Evolutionary conservation across 2,797 vertebrate genomes (phyloP).

Genomic region (Oceanodroma leucorhoa): DNA sequence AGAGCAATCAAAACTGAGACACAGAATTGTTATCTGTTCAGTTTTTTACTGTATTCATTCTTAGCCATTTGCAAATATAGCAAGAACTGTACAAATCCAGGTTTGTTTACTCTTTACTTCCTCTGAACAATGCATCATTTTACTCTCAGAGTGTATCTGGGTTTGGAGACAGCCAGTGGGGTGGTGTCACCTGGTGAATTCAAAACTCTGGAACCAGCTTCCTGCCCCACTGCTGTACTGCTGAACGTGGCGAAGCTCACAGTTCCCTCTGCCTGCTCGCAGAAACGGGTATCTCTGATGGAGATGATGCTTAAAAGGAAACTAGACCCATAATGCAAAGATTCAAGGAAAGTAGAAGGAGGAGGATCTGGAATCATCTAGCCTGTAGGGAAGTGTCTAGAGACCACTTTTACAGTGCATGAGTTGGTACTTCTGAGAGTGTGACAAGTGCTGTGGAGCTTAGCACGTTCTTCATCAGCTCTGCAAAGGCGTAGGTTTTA

Average conservation of each 20-base stretch:
- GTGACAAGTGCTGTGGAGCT: background rate
- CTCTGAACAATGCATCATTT: background rate
- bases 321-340: background rate
- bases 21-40: background rate
- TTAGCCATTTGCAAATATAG: background rate
- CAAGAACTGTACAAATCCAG: background rate
- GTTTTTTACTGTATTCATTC: background rate
- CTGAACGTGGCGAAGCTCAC: rapidly evolving
- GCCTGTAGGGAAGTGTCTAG: background rate
- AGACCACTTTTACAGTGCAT: background rate
- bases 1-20: background rate
- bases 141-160: background rate
- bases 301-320: background rate
- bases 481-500: background rate
- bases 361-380: background rate
- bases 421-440: background rate
- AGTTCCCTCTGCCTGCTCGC: rapidly evolving
- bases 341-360: background rate
- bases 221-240: background rate
- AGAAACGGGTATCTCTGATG: background rate
- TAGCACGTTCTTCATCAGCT: background rate
- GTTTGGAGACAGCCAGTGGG: background rate
- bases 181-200: background rate
- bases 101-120: background rate
- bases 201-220: background rate